phyloP scores from a whole-genome alignment of 2,113 vertebrate genomes.

The Lepisosteus osseus region DNA sequence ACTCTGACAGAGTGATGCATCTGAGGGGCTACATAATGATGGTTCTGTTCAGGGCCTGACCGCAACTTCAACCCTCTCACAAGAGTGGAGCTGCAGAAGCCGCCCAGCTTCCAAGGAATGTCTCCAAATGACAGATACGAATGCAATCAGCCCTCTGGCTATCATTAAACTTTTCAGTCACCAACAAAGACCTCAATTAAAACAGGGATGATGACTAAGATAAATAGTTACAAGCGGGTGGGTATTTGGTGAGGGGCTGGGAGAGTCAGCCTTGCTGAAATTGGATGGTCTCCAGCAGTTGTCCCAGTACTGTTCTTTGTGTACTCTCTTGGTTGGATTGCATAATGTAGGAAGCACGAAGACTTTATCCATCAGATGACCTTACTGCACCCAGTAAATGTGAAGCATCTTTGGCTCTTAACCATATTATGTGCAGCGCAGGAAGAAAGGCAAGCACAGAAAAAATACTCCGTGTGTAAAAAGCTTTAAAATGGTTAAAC shows the following conservation, averaged over 20 bases:
- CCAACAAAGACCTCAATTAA: constrained; percentile 41
- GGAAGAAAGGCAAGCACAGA: no score
- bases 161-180: constrained; percentile 61
- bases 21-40: no score
- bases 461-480: no score
- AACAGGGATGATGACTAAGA: constrained; percentile 39
- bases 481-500: no score
- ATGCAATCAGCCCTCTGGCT: constrained; percentile 45
- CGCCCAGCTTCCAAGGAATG: constrained; percentile 26
- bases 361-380: constrained; percentile 26
- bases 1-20: no score
- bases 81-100: constrained; percentile 27
- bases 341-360: constrained; percentile 27
- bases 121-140: constrained; percentile 45
- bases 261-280: constrained; percentile 30
- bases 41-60: constrained; percentile 46
- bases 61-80: constrained; percentile 57
- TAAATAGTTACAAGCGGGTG: constrained; percentile 34
- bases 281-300: constrained; percentile 48
- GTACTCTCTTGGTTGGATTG: constrained; percentile 24
- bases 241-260: constrained; percentile 20
- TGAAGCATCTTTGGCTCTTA: constrained; percentile 16
- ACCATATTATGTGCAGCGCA: no score
- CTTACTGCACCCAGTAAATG: constrained; percentile 31
- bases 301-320: constrained; percentile 37